Evolutionary conservation across 2,888 invertebrate genomes (phyloP).

Genomic region (Drosophila mimica): DNA sequence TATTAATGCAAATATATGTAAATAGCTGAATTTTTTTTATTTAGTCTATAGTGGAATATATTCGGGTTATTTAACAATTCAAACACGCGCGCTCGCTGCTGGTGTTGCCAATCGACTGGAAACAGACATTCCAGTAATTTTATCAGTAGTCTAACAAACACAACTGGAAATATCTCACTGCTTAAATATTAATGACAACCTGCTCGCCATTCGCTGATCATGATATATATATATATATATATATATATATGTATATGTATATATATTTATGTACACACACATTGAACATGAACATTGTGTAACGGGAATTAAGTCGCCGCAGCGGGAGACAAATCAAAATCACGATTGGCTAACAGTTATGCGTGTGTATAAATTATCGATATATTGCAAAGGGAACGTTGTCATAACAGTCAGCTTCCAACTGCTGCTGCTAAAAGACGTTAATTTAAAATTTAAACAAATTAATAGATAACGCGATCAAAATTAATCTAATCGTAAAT

Average conservation of each 20-base stretch:
- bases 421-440: slow-evolving; percentile 17
- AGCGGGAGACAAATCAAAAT: slow-evolving; percentile 29
- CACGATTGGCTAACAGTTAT: slow-evolving; percentile 1
- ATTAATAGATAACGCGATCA: background rate
- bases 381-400: slow-evolving; percentile 10
- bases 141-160: background rate
- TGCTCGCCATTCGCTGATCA: background rate
- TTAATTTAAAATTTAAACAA: slow-evolving; percentile 21
- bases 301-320: slow-evolving; percentile 11
- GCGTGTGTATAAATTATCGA: slow-evolving; percentile 41
- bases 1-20: background rate
- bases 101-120: slow-evolving; percentile 16
- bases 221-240: background rate
- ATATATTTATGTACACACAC: background rate
- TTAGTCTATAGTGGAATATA: background rate
- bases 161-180: background rate
- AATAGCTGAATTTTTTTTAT: background rate
- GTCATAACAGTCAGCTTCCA: slow-evolving; percentile 40
- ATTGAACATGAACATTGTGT: slow-evolving; percentile 25
- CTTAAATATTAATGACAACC: background rate
- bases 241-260: background rate
- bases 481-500: background rate
- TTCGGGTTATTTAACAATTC: slow-evolving; percentile 5
- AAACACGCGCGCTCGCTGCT: slow-evolving; percentile 2
- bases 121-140: background rate